phyloP scores from a whole-genome alignment of 1,140 invertebrate species.

The Zelostemma sp. region DNA sequence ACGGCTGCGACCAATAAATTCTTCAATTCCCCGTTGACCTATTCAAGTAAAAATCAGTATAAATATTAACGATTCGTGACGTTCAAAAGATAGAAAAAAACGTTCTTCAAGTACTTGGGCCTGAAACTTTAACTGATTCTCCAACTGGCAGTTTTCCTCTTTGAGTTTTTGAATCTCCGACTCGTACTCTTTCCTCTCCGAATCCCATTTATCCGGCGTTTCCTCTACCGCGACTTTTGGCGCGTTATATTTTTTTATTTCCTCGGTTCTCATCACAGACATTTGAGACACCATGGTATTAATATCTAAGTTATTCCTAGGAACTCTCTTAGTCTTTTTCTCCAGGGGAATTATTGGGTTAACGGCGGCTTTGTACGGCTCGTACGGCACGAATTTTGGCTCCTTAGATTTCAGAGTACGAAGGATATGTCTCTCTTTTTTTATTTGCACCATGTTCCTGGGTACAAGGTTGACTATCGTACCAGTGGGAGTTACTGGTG shows the following conservation, averaged over 20 bases:
- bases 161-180: constrained; percentile 73
- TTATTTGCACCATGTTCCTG: constrained; percentile 55
- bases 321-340: constrained; percentile 67
- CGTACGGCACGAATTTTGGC: constrained; percentile 89
- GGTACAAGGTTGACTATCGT: constrained; percentile 68
- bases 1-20: constrained; percentile 93
- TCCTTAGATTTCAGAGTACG: constrained; percentile 75
- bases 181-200: constrained; percentile 65
- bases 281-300: constrained; percentile 78
- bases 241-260: constrained; percentile 56
- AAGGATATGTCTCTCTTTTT: constrained; percentile 62
- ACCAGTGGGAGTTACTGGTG: constrained; percentile 65
- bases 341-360: constrained; percentile 78
- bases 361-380: constrained; percentile 88
- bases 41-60: constrained; percentile 30
- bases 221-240: constrained; percentile 25
- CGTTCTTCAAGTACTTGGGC: constrained; percentile 66
- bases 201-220: constrained; percentile 54
- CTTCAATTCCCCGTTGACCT: constrained; percentile 94
- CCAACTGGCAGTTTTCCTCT: constrained; percentile 75
- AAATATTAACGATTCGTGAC: no score
- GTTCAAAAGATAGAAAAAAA: no score
- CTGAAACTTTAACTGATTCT: constrained; percentile 81
- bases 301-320: constrained; percentile 78
- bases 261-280: constrained; percentile 74